Conservation (phyloP, 2,888 invertebrate species). For the Masnerella sp. region DNA sequence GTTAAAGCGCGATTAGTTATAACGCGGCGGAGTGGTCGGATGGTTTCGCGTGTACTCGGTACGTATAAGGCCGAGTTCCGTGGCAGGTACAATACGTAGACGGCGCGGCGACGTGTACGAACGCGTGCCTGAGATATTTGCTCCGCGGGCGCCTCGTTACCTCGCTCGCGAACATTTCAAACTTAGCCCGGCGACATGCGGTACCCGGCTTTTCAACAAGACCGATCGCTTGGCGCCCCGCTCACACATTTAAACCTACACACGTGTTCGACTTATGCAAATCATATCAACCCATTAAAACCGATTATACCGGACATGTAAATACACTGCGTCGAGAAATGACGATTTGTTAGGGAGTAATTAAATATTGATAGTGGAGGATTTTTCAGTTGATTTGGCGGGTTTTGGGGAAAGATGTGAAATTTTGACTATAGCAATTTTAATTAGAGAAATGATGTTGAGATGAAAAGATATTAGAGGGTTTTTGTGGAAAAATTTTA, state of each 20-base stretch:
- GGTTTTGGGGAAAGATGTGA: too few species aligned
- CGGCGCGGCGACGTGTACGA: conserved; percentile 46
- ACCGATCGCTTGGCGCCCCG: conserved; percentile 40
- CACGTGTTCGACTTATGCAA: conserved; percentile 43
- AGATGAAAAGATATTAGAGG: too few species aligned
- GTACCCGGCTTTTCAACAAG: conserved; percentile 50
- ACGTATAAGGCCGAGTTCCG: conserved; percentile 51
- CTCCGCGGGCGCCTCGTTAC: conserved; percentile 60
- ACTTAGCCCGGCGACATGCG: conserved; percentile 49
- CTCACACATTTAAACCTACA: conserved; percentile 51
- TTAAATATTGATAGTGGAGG: too few species aligned
- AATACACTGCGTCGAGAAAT: conserved; percentile 19
- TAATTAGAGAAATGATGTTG: too few species aligned
- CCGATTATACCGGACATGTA: conserved; percentile 41
- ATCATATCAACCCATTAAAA: conserved; percentile 47
- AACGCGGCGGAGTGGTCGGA: conserved; percentile 23
- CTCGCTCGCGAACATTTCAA: conserved; percentile 54
- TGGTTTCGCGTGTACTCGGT: conserved; percentile 38
- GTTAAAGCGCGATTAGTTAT: conserved; percentile 38
- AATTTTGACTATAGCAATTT: too few species aligned
- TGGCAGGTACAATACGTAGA: conserved; percentile 45
- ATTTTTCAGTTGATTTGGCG: too few species aligned
- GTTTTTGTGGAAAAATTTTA: too few species aligned
- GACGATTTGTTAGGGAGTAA: conserved; percentile 38
- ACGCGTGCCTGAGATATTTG: conserved; percentile 58